phyloP scores from a whole-genome alignment of 2,888 invertebrate genomes.

The Cerastis leucographa region DNA sequence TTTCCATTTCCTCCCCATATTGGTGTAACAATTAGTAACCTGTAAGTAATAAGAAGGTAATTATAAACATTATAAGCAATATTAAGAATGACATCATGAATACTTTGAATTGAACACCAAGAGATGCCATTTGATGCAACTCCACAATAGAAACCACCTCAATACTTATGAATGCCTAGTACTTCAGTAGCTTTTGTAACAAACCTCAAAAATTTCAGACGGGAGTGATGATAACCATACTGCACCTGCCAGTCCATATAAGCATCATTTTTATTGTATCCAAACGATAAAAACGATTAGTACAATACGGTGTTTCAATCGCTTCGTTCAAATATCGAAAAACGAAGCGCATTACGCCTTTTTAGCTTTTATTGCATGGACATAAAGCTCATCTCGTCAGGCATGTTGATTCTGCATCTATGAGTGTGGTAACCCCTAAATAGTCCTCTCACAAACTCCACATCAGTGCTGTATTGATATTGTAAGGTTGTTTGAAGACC shows the following conservation, averaged over 20 bases:
- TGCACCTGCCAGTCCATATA: neutral
- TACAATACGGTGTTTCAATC: neutral
- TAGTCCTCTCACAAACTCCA: neutral
- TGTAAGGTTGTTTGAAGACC: neutral
- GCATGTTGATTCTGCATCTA: neutral
- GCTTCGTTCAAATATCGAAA: neutral
- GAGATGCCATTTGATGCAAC: neutral
- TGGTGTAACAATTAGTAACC: neutral
- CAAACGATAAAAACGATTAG: neutral
- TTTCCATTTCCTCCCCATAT: neutral
- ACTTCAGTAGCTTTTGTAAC: neutral
- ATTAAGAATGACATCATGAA: neutral
- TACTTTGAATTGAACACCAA: neutral
- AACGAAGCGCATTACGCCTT: neutral
- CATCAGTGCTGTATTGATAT: neutral
- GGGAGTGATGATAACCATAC: neutral
- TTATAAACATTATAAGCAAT: neutral
- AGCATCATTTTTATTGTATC: too few species aligned
- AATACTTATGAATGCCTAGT: slow-evolving; percentile 18
- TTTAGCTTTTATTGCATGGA: neutral
- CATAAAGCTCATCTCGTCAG: neutral
- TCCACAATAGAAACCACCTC: neutral
- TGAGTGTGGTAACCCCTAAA: neutral
- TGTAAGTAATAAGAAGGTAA: neutral
- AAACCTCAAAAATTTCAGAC: neutral